Evolutionary conservation across 2,888 invertebrate genomes (phyloP), one percentile per base, ranked within the genome.

Genomic region (Andrena fulva): DNA sequence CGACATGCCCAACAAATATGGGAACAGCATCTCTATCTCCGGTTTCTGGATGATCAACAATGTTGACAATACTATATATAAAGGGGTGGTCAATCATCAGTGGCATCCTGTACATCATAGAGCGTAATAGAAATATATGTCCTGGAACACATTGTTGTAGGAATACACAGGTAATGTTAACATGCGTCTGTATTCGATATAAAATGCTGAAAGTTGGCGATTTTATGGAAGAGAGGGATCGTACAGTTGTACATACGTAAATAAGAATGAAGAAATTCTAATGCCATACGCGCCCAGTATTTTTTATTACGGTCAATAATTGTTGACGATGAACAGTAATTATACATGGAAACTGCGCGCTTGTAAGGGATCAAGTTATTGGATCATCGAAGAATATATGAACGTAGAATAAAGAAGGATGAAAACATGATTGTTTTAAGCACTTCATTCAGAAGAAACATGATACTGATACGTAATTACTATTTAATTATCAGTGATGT

Each of bases 81-180:
- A 85, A 87, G 7, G 82, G 79, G 68, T 62, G 86, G 33, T 86
- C 75, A 27, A 86, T 71, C 20, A 1, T 29, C 63, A 81, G 2
- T 5, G 29, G 5, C 12, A 0, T 8, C 29, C 2, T 8, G n/a
- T 4, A 1, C 50, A 7, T 24, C 70, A 77, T 33, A 59, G 72
- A 81, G 72, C 81, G 85, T n/a, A 3, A 0, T 63, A 20, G n/a
- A 2, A 83, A 0, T 48, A 10, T 10, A 29, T 77, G 0, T 78
- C 56, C 86, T 87, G 69, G 62, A 87, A 80, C 69, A 84, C 71
- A 82, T 64, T 29, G 42, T 66, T 42, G 50, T 10, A 7, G 20
- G 12, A n/a, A 27, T 12, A 64, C 3, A 16, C 4, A 12, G 54
- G 35, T 8, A 3, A 50, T 50, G 5, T 16, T 60, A 60, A 66